phyloP scores from a whole-genome alignment of 2,797 vertebrate species.

The Danionella dracula region DNA sequence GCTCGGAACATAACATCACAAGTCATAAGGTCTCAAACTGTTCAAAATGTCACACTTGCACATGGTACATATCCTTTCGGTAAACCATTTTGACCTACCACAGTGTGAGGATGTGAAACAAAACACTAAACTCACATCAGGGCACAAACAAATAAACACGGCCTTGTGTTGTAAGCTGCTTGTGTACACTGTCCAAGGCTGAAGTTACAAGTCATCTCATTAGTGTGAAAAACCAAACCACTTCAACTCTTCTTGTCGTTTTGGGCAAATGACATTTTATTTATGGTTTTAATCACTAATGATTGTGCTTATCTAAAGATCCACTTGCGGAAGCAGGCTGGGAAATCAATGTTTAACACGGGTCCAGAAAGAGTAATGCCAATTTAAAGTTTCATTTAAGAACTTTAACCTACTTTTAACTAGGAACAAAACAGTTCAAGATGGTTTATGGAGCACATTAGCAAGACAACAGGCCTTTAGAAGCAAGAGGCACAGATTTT shows the following conservation, averaged over 20 bases:
- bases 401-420: background rate
- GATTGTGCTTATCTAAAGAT: background rate
- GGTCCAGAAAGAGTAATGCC: background rate
- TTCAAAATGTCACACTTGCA: background rate
- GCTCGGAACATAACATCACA: background rate
- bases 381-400: background rate
- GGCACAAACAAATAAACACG: conserved; percentile 45
- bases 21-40: background rate
- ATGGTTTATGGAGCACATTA: background rate
- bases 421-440: background rate
- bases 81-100: background rate
- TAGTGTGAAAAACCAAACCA: conserved; percentile 16
- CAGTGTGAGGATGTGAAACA: conserved; percentile 17
- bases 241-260: background rate
- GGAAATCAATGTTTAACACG: background rate
- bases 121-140: conserved; percentile 28
- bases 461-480: background rate
- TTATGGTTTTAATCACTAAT: background rate
- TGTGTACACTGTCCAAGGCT: conserved; percentile 26
- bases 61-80: background rate
- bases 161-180: conserved; percentile 30
- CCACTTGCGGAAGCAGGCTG: background rate
- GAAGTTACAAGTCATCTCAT: conserved; percentile 37
- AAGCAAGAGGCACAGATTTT: background rate
- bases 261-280: background rate